Conservation (phyloP, 2,797 vertebrate genomes). For the Pelobates cultripes region DNA sequence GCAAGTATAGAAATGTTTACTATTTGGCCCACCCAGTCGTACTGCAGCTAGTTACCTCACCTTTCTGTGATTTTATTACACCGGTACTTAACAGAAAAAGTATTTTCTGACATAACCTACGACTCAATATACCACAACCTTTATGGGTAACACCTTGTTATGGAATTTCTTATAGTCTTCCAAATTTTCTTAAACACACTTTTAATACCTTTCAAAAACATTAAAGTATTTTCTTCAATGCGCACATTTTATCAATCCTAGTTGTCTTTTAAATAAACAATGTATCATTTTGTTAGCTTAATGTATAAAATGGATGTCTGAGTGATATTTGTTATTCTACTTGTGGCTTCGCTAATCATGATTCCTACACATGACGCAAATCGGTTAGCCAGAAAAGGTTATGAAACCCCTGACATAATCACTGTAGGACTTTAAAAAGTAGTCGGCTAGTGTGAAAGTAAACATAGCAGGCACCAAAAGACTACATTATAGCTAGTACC, state of each 20-base stretch:
- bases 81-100: slow-evolving; percentile 15
- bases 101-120: slow-evolving; percentile 44
- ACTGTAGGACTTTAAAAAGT: neutral
- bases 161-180: slow-evolving; percentile 19
- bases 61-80: slow-evolving; percentile 23
- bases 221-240: slow-evolving; percentile 2
- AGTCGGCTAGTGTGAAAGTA: neutral
- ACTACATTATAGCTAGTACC: no score
- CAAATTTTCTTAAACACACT: slow-evolving; percentile 13
- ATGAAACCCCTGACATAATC: neutral
- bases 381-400: slow-evolving; percentile 26
- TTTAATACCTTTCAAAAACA: slow-evolving; percentile 19
- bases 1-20: neutral
- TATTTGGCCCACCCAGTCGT: slow-evolving; percentile 1
- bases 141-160: slow-evolving; percentile 27
- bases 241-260: slow-evolving; percentile 15
- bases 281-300: slow-evolving; percentile 12
- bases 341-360: slow-evolving; percentile 29
- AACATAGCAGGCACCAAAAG: no score
- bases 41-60: slow-evolving; percentile 22
- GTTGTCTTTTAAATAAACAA: slow-evolving; percentile 25
- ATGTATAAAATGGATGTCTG: neutral
- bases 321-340: slow-evolving; percentile 24
- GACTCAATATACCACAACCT: slow-evolving; percentile 41
- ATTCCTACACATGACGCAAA: slow-evolving; percentile 34